phyloP scores from a whole-genome alignment of 2,113 vertebrate genomes.

The Columbina picui region DNA sequence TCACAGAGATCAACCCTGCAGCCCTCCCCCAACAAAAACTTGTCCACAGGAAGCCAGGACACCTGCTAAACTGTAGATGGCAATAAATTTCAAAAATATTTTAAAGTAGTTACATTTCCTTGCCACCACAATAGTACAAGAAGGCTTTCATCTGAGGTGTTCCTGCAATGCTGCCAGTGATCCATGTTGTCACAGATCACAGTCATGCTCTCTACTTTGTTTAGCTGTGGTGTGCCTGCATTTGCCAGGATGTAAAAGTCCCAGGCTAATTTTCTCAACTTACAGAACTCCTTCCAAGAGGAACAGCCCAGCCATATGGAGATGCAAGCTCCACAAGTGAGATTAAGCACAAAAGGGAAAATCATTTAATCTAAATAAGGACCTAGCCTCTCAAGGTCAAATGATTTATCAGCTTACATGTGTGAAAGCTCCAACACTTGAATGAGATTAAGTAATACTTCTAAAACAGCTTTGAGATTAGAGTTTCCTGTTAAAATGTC shows the following conservation, averaged over 20 bases:
- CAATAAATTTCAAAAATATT: neutral
- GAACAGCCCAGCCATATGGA: neutral
- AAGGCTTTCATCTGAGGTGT: neutral
- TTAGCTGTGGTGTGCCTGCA: neutral
- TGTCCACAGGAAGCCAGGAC: neutral
- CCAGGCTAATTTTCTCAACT: neutral
- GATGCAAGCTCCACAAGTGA: neutral
- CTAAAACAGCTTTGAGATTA: neutral
- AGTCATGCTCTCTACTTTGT: neutral
- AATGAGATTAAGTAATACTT: neutral
- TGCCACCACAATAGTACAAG: neutral
- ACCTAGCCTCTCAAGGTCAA: neutral
- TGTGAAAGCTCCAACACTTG: neutral
- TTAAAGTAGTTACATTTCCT: neutral
- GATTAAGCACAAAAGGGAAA: neutral
- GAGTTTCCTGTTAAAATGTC: neutral
- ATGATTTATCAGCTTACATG: neutral
- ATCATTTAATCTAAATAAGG: neutral
- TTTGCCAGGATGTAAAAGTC: neutral
- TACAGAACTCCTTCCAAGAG: neutral
- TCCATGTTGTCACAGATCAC: neutral
- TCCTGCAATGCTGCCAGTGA: neutral
- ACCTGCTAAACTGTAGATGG: neutral
- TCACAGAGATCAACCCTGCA: neutral
- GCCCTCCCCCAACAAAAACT: neutral